Base-by-base conservation (phyloP, 2,113 vertebrate genomes). In the Crypturellus undulatus region DNA sequence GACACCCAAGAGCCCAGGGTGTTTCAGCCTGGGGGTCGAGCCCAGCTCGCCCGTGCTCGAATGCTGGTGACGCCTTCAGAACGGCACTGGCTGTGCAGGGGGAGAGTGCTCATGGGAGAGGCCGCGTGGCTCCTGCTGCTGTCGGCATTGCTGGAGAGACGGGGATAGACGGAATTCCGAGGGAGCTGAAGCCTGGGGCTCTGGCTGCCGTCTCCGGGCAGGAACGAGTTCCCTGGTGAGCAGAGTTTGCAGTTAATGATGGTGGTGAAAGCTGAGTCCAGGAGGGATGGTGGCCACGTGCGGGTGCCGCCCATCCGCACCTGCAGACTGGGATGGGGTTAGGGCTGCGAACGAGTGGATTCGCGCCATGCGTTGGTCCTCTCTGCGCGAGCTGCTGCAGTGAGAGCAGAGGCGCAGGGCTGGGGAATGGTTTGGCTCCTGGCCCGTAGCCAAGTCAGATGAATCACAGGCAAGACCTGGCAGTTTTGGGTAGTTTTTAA, bases 181-280 rank as follows among this genome's bases (percentile, higher is more conserved):
- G 32, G 4, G 43, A 19, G 54, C 64, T 54, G 49, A 15, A 45
- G n/a, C 36, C 3, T 6, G 12, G 19, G 60, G 79, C 45, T 54
- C 64, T 34, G 68, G 10, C 26, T 17, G 15, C 56, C 43, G 43
- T 14, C 15, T 43, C 43, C 6, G 21, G 49, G 49, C 21, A 11
- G 49, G 49, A 49, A 24, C 6, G 49, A 49, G 49, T 21, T 49
- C 49, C 49, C 49, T 22, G 49, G 49, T 47, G 47, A 43, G 47
- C 18, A 47, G 45, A 32, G 26, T 10, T 52, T 40, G 62, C 65
- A 67, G 68, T 56, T 43, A 15, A 1, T 0, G 0, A 3, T 0
- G 4, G 38, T 25, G 21, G 19, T 3, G 10, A 36, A 30, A 68
- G 18, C 18, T 1, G 2, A 0, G 1, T 3, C 12, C 0, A 6